These are phyloP conservation scores for Polymixis lichenea DNA, from an alignment of 2,888 invertebrate species.

Conservation along the genomic window DNA sequence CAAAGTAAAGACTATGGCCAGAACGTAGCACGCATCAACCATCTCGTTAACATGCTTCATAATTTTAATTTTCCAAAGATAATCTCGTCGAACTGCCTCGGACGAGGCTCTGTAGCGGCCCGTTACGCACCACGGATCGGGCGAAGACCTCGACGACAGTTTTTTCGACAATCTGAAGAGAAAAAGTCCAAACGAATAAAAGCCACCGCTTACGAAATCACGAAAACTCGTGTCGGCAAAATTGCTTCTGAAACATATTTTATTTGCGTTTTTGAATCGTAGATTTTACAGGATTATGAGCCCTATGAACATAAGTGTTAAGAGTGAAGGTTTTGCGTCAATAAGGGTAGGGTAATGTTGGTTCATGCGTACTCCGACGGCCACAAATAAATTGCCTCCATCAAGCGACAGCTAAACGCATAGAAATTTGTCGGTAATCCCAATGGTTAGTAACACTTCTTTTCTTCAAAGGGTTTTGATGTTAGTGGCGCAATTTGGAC, in stretches of 20 bases:
- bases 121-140: constrained; percentile 77
- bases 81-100: constrained; percentile 57
- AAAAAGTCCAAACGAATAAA: constrained; percentile 80
- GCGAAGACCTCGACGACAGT: constrained; percentile 80
- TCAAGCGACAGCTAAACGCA: constrained; percentile 77
- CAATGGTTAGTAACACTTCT: constrained; percentile 73
- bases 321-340: constrained; percentile 37
- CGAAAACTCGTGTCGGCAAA: constrained; percentile 85
- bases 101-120: constrained; percentile 57
- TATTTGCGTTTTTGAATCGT: constrained; percentile 34
- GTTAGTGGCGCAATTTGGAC: constrained; percentile 73
- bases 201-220: constrained; percentile 81
- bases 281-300: constrained; percentile 51
- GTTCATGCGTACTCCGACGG: constrained; percentile 64
- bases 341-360: constrained; percentile 19
- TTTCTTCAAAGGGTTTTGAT: constrained; percentile 75
- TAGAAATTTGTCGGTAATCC: constrained; percentile 78
- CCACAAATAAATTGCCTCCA: constrained; percentile 79
- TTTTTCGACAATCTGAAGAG: constrained; percentile 76
- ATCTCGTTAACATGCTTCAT: constrained; percentile 52
- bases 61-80: constrained; percentile 65
- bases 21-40: constrained; percentile 39
- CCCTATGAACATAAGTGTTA: constrained; percentile 59
- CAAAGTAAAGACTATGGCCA: constrained; percentile 46
- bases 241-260: constrained; percentile 72